Evolutionary conservation across 2,113 vertebrate species (phyloP).

Genomic region (Tachuris rubrigastra): DNA sequence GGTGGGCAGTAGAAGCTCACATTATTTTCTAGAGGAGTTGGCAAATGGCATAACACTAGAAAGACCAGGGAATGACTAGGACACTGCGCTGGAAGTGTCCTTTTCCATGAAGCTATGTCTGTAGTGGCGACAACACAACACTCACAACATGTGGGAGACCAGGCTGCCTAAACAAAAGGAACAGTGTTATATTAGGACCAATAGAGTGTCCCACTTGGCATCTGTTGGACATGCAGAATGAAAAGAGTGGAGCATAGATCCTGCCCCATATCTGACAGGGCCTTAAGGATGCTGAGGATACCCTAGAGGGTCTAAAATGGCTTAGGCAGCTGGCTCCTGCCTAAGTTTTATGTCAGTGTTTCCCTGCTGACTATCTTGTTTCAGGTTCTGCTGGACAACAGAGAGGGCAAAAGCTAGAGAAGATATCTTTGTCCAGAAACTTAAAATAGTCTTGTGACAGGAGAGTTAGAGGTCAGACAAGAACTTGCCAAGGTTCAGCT

Average conservation of each 20-base stretch:
- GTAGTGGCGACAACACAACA: neutral
- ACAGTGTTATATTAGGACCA: neutral
- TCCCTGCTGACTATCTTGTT: neutral
- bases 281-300: neutral
- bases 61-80: neutral
- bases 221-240: neutral
- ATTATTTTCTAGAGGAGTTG: neutral
- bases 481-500: conserved; percentile 20
- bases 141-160: rapidly evolving
- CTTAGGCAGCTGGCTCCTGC: neutral
- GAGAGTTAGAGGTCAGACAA: conserved; percentile 15
- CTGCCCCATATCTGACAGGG: neutral
- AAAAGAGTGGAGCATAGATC: neutral
- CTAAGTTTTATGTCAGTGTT: neutral
- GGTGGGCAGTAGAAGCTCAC: neutral
- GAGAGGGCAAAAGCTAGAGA: neutral
- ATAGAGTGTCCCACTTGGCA: neutral
- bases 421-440: neutral
- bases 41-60: neutral
- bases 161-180: neutral
- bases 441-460: conserved; percentile 19
- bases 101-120: neutral
- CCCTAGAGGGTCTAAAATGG: neutral
- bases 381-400: neutral
- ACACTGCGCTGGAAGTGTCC: rapidly evolving